Evolutionary conservation across 1,140 invertebrate genomes (phyloP).

Genomic region (Psix sp.): DNA sequence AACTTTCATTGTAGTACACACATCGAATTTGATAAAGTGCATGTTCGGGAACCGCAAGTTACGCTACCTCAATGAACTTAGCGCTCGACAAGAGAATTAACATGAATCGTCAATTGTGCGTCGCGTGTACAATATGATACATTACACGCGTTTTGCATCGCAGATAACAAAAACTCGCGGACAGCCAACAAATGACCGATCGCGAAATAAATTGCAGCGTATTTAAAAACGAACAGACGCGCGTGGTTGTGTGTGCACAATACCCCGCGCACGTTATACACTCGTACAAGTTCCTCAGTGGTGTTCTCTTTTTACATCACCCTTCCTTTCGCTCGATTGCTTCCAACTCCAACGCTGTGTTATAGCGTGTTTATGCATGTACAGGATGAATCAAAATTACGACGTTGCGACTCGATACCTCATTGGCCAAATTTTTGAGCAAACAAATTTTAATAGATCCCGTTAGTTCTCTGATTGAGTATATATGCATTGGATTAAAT

Average conservation of each 20-base stretch:
- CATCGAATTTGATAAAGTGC: conserved; percentile 55
- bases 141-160: conserved; percentile 30
- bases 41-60: conserved; percentile 41
- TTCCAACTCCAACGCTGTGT: conserved; percentile 25
- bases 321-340: conserved; percentile 44
- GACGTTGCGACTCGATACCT: no score
- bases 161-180: conserved; percentile 25
- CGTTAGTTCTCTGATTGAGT: no score
- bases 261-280: conserved; percentile 4
- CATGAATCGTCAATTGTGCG: conserved; percentile 30
- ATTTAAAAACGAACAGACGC: conserved; percentile 22
- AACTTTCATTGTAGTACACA: conserved; percentile 49
- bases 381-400: conserved; percentile 43
- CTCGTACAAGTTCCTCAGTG: conserved; percentile 3
- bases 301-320: conserved; percentile 41
- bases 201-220: conserved; percentile 43
- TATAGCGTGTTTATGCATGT: conserved; percentile 32
- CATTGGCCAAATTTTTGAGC: no score
- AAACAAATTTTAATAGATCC: no score
- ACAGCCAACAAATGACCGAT: conserved; percentile 49
- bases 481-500: no score
- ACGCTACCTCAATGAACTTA: conserved; percentile 40
- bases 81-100: conserved; percentile 38
- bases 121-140: conserved; percentile 46
- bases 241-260: background rate